phyloP scores from a whole-genome alignment of 1,140 invertebrate genomes.

The Nebria ingens region DNA sequence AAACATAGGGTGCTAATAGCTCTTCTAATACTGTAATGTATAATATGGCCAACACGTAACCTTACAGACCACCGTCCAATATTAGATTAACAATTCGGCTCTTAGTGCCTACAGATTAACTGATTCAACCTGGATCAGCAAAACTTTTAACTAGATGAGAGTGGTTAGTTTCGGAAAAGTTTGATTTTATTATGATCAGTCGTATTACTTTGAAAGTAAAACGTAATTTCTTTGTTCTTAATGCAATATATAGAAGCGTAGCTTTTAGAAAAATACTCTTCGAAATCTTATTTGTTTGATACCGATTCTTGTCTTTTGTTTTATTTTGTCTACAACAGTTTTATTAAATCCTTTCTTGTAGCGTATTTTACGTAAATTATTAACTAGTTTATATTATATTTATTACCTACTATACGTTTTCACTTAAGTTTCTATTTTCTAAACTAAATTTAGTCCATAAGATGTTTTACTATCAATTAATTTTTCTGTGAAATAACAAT shows the following conservation, averaged over 20 bases:
- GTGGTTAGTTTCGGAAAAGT: conserved; percentile 5
- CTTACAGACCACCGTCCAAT: no score
- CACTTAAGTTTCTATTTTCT: no score
- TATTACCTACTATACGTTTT: no score
- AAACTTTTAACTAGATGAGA: conserved; percentile 1
- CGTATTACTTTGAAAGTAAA: neutral
- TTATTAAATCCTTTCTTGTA: neutral
- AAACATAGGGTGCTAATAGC: no score
- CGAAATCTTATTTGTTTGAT: neutral
- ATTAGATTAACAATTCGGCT: conserved; percentile 5
- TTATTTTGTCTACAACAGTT: neutral
- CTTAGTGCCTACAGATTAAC: neutral
- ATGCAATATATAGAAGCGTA: neutral
- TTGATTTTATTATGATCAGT: neutral
- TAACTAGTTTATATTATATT: no score
- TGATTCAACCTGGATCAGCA: neutral
- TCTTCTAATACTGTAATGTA: no score
- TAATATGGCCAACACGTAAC: no score
- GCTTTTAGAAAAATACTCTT: neutral
- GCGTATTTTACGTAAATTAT: no score
- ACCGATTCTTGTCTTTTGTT: neutral
- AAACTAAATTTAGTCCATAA: no score
- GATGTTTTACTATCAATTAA: no score
- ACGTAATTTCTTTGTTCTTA: neutral
- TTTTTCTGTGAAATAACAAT: no score